A percentile compares a stretch with the other conserved stretches of the same genome.
phyloP scores from a whole-genome alignment of 2,113 vertebrate species.

The Panthera leo region DNA sequence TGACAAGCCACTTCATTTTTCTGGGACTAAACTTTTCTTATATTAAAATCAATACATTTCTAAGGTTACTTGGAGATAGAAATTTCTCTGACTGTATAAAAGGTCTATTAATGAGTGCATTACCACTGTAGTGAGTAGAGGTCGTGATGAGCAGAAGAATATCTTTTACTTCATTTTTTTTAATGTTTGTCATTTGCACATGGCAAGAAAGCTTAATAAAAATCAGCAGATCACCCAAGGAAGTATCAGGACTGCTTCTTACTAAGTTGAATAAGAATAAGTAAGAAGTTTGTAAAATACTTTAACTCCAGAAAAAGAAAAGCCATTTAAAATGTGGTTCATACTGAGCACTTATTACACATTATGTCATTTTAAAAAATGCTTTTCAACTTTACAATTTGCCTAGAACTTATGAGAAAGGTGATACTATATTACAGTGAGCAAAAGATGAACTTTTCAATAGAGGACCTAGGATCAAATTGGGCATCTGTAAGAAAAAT shows the following conservation, averaged over 20 bases:
- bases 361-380: conserved; percentile 80
- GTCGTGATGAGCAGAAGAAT: background rate
- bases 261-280: background rate
- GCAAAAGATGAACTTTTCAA: background rate
- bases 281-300: background rate
- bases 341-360: conserved; percentile 48
- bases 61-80: background rate
- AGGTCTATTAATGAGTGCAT: background rate
- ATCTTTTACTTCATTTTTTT: background rate
- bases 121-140: background rate
- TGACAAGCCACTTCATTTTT: background rate
- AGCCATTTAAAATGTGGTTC: background rate
- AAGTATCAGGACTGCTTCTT: conserved; percentile 3
- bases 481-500: background rate
- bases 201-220: background rate
- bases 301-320: conserved; percentile 40
- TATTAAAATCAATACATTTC: background rate
- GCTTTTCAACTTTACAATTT: conserved; percentile 91
- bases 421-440: background rate
- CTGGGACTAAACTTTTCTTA: background rate
- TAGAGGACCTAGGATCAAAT: background rate
- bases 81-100: background rate
- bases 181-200: background rate
- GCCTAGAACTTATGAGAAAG: conserved; percentile 80
- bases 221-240: background rate